Base-by-base conservation (phyloP, 2,797 vertebrate genomes). In the Furcifer pardalis region DNA sequence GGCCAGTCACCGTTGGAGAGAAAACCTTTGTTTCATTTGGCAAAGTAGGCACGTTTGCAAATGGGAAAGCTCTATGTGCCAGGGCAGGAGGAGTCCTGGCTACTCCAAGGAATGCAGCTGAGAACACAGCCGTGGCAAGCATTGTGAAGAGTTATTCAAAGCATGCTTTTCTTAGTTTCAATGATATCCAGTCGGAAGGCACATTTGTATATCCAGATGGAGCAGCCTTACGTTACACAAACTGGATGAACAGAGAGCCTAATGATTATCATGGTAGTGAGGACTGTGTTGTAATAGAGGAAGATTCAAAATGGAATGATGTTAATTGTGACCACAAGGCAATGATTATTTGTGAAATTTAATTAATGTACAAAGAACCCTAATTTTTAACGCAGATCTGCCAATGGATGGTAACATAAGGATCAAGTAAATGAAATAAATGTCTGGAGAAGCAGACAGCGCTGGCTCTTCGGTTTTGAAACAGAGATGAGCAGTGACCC, bases 291-390 rank as follows among this genome's bases (percentile, higher is more conserved):
- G 0, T 63, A 46, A 30, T 91, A 23, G 0, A 3, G 1, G 25
- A 19, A 0, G 75, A 86, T 0, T 87, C 87, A n/a, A 4, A 84
- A 65, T 89, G 91, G 89, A 95, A 94, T 68, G 42, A 92, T 1
- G 0, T 89, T 23, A 65, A 75, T 71, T 95, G 90, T 9, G 44
- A 71, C 0, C 1, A 37, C 8, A 7, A 0, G 42, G 1, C 30
- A 8, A 37, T 84, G 40, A 92, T 89, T 1, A 19, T 93, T 84
- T 95, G 90, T 82, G 93, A 95, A 84, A 84, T 95, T 5, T 84
- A 32, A 77, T 21, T 12, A 44, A 5, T 52, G 25, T 60, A 65
- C n/a, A 59, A 83, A 69, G 35, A 59, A 25, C 19, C 6, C 19
- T 37, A 44, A 40, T 17, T 7, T 35, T 37, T 25, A 4, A n/a